Percentiles rank a stretch among this genome's conserved stretches.
Evolutionary conservation across 2,888 invertebrate species (phyloP).

Genomic region (Oeneis ivallda): DNA sequence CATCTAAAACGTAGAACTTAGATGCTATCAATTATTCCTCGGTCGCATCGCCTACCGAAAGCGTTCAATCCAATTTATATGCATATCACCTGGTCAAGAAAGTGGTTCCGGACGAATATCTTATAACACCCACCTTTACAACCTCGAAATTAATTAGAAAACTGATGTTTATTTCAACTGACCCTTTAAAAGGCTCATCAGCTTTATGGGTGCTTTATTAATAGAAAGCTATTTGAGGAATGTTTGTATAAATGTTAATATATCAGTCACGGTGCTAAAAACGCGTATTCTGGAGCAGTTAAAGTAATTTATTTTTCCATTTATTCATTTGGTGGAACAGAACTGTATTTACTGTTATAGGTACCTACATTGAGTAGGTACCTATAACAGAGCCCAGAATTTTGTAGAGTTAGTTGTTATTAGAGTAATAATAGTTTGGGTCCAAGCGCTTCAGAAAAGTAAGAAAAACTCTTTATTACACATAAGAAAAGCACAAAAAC

Average conservation of each 20-base stretch:
- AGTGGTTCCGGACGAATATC: conserved; percentile 30
- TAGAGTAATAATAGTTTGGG: too few relatives aligned
- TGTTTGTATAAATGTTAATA: conserved; percentile 4
- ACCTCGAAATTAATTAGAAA: conserved; percentile 34
- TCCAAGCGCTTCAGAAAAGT: too few relatives aligned
- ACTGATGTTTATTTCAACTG: conserved; percentile 25
- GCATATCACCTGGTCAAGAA: conserved; percentile 36
- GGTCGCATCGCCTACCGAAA: conserved; percentile 14
- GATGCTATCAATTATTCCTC: conserved; percentile 10
- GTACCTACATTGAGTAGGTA: too few relatives aligned
- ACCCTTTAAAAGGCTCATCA: conserved; percentile 13
- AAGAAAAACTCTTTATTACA: not conserved
- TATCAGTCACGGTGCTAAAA: not conserved
- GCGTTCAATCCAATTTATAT: conserved; percentile 28
- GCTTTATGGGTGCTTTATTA: conserved; percentile 10
- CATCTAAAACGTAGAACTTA: conserved; percentile 1
- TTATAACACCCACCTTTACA: conserved; percentile 32
- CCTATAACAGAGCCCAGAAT: too few relatives aligned
- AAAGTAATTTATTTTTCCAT: not conserved
- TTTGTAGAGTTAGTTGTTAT: too few relatives aligned
- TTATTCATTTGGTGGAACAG: not conserved
- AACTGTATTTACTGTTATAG: not conserved
- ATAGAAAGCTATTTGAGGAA: conserved; percentile 13
- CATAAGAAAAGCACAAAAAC: not conserved
- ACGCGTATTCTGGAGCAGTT: not conserved